A percentile compares a stretch with the other conserved stretches of the same genome.
These are phyloP conservation scores for Talpa occidentalis DNA, from an alignment of 2,113 vertebrate species.

Conservation along the genomic window DNA sequence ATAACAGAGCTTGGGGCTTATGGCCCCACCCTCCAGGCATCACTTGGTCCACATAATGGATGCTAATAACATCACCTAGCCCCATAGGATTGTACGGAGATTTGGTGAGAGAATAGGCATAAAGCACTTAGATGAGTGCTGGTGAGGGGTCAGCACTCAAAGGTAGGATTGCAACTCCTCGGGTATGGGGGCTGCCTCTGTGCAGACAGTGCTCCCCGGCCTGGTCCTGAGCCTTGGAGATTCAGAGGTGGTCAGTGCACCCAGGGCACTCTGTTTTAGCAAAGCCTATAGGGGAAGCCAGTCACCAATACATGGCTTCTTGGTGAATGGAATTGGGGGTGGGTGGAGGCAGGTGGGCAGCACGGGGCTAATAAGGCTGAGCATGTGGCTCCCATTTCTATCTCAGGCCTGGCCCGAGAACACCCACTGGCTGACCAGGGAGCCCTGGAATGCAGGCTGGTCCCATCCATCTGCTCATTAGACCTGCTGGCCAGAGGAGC, in stretches of 20 bases:
- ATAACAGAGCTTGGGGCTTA: background rate
- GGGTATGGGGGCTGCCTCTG: fast-evolving
- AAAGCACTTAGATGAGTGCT: background rate
- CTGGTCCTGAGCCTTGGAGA: background rate
- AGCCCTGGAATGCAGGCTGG: background rate
- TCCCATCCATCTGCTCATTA: no score
- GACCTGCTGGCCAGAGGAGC: background rate
- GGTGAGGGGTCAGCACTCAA: background rate
- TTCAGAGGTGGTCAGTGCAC: background rate
- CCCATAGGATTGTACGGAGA: background rate
- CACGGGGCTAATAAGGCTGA: background rate
- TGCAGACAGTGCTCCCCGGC: background rate
- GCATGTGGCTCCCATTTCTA: background rate
- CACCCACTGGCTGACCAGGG: background rate
- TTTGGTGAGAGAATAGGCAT: background rate
- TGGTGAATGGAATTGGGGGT: background rate
- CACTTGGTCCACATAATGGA: background rate
- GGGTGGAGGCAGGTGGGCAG: background rate
- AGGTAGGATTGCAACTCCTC: background rate
- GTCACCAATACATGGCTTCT: background rate
- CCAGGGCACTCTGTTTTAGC: background rate
- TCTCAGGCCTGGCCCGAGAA: no score
- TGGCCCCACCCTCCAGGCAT: background rate
- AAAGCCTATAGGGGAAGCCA: background rate
- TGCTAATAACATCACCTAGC: background rate